Base-by-base conservation (phyloP, 2,888 invertebrate species). In the Dasypogon diadema region DNA sequence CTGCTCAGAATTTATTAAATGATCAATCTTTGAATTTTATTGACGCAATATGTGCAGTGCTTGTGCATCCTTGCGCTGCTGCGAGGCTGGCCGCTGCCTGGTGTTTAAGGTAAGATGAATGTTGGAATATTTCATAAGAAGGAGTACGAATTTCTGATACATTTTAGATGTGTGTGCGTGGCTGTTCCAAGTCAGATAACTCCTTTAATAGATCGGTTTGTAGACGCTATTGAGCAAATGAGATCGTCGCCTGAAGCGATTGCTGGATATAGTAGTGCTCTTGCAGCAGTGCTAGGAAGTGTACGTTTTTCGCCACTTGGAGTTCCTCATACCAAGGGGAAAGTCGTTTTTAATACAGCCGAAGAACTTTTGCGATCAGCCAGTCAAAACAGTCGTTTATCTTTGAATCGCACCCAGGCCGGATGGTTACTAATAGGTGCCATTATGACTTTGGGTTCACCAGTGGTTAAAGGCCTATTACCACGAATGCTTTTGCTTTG, bases 381-480 rank as follows among this genome's bases (percentile, higher is more conserved):
- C 0, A 96, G 96, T 81, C 98, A 99, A 87, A 99, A 97, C 86
- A 97, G 97, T 84, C 90, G 98, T 68, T 89, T 99, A 75, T 98
- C 98, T 0, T 89, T 98, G 78, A 96, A 97, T 80, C 90, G 98
- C 82, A 98, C 98, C 0, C 97, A 97, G 84, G 98, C 98, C 37
- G 99, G 99, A 26, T 99, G 99, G 99, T 89, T 98, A 58, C 88
- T 99, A 51, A 95, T 99, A 80, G 98, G 98, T 37, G 94, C 99
- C 74, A 95, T 99, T 73, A 97, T 98, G 92, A 97, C 98, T 0
- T 87, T 99, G 79, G 98, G 97, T 56, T 92, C 96, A 1, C 92
- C 97, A 0, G 98, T 98, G 1, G 97, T 98, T 0, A 92, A 95
- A 80, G 96, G 96, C 0, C 88, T 99, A 60, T 87, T 99, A 68